These are phyloP conservation scores for Labeo rohita DNA, from an alignment of 2,113 vertebrate species.

Conservation along the genomic window DNA sequence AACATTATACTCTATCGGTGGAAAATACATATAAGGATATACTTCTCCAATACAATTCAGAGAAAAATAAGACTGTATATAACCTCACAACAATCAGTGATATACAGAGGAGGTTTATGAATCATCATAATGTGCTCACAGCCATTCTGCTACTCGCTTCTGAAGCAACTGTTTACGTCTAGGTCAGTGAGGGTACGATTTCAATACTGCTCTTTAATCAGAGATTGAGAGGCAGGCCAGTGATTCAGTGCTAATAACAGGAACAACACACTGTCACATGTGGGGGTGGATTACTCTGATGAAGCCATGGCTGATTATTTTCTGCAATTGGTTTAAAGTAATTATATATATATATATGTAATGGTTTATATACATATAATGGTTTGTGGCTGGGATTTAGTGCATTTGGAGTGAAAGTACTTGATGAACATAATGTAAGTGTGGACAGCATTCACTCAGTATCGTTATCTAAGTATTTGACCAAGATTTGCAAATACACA, in stretches of 20 bases:
- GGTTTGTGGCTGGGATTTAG: too few species aligned
- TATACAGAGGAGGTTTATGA: conserved; percentile 16
- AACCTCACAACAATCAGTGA: conserved; percentile 26
- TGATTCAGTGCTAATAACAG: conserved; percentile 66
- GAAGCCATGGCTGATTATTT: not conserved
- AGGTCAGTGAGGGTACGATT: conserved; percentile 46
- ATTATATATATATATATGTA: not conserved
- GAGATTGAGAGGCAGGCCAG: conserved; percentile 62
- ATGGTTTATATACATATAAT: too few species aligned
- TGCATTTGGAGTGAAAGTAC: too few species aligned
- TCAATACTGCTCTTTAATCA: conserved; percentile 74
- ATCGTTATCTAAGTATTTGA: too few species aligned
- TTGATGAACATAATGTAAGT: too few species aligned
- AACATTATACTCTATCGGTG: not conserved
- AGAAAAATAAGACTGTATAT: not conserved
- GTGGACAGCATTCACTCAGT: too few species aligned
- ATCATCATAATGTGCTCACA: conserved; percentile 25
- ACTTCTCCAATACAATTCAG: not conserved
- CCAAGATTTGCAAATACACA: too few species aligned
- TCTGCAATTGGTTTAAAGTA: not conserved
- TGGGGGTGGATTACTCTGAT: not conserved
- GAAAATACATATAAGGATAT: not conserved
- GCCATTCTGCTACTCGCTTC: conserved; percentile 5
- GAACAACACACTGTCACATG: conserved; percentile 15
- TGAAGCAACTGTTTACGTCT: conserved; percentile 25